These are phyloP conservation scores for Nesoenas mayeri DNA, from an alignment of 2,113 vertebrate species.

Conservation along the genomic window DNA sequence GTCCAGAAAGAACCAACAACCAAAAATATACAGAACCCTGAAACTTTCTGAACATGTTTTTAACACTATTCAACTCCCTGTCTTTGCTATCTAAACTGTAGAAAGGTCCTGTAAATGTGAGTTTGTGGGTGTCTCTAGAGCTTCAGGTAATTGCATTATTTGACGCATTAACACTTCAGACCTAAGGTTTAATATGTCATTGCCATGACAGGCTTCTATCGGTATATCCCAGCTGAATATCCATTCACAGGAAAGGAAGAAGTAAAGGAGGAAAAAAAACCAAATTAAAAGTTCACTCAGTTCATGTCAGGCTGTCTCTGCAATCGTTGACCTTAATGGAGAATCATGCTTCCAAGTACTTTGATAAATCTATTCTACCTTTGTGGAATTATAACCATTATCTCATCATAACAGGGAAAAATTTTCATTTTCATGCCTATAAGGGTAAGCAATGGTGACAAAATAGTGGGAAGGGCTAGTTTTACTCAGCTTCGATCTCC, in stretches of 20 bases:
- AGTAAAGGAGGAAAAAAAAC: background rate
- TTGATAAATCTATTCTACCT: constrained; percentile 70
- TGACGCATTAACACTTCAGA: constrained; percentile 29
- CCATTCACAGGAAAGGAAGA: background rate
- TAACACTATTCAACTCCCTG: background rate
- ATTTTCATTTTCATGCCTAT: constrained; percentile 65
- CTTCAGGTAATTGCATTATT: constrained; percentile 34
- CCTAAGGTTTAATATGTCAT: background rate
- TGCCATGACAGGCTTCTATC: background rate
- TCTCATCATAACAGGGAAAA: constrained; percentile 42
- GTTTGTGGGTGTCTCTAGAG: background rate
- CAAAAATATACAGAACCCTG: background rate
- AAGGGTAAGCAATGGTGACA: constrained; percentile 32
- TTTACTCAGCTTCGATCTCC: constrained; percentile 62
- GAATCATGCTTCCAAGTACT: constrained; percentile 67
- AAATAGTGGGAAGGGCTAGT: constrained; percentile 25
- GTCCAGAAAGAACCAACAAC: background rate
- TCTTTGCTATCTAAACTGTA: background rate
- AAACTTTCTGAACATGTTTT: background rate
- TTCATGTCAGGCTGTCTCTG: constrained; percentile 45
- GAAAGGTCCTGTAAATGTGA: background rate
- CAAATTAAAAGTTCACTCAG: constrained; percentile 56
- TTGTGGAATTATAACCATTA: constrained; percentile 69
- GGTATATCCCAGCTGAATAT: background rate
- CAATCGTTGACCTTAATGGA: constrained; percentile 52